Evolutionary conservation across 1,140 invertebrate genomes (phyloP).

Genomic region (Tetragnatha versicolor): DNA sequence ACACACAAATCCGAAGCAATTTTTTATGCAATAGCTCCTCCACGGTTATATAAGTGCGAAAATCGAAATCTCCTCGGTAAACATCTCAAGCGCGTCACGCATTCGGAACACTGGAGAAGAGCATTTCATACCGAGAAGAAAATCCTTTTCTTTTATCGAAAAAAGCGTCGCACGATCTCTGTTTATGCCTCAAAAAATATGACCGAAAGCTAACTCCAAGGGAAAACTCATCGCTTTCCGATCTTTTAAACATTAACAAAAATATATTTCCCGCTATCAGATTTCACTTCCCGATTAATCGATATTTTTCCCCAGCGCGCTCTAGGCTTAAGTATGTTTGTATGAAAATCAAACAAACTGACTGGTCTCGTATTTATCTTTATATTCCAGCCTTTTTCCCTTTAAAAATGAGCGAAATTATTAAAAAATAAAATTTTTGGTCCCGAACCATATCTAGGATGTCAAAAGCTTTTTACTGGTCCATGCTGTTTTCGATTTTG

Average conservation of each 20-base stretch:
- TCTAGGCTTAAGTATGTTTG: slow-evolving; percentile 2
- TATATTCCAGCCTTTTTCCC: not conserved
- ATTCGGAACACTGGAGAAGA: too few species aligned
- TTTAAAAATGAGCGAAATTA: slow-evolving; percentile 11
- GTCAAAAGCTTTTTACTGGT: slow-evolving; percentile 27
- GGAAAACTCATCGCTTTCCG: slow-evolving; percentile 19
- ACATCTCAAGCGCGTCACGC: too few species aligned
- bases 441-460: not conserved
- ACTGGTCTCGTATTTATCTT: not conserved
- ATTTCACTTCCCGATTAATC: not conserved
- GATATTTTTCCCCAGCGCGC: not conserved
- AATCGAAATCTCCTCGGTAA: too few species aligned
- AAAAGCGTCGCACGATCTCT: too few species aligned
- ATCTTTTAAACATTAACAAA: slow-evolving; percentile 16
- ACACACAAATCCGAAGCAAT: too few species aligned
- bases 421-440: slow-evolving; percentile 6
- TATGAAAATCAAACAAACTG: not conserved
- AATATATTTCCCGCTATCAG: not conserved
- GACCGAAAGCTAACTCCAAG: too few species aligned
- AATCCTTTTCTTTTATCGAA: too few species aligned
- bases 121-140: too few species aligned
- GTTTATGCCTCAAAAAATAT: too few species aligned
- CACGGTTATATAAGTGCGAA: too few species aligned
- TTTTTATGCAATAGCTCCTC: too few species aligned
- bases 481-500: slow-evolving; percentile 8